phyloP scores from a whole-genome alignment of 2,797 vertebrate species.

The Ibycter americanus region DNA sequence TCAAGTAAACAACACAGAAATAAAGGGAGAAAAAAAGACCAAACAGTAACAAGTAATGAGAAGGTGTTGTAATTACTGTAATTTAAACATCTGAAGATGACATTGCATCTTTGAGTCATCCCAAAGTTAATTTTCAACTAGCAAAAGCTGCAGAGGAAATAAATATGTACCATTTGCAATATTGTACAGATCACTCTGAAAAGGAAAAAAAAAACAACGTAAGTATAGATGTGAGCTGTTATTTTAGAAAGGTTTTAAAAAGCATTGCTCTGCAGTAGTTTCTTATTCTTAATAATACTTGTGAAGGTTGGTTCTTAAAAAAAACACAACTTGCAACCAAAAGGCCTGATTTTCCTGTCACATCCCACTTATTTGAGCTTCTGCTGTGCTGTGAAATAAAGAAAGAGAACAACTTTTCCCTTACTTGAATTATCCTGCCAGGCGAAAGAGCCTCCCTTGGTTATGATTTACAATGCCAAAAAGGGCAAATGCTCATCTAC shows the following conservation, averaged over 20 bases:
- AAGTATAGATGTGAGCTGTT: neutral
- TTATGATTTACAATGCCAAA: neutral
- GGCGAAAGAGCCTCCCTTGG: neutral
- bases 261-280: neutral
- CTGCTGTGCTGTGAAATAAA: neutral
- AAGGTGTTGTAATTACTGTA: constrained; percentile 47
- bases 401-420: neutral
- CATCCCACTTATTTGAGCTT: neutral
- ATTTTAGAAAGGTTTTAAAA: constrained; percentile 37
- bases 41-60: constrained; percentile 15
- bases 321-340: neutral
- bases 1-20: constrained; percentile 20
- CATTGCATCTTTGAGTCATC: neutral
- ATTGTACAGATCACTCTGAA: neutral
- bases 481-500: neutral
- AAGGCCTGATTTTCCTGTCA: constrained; percentile 27
- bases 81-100: constrained; percentile 54
- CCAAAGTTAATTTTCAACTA: constrained; percentile 15
- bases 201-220: neutral
- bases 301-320: neutral
- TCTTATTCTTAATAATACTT: neutral
- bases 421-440: neutral
- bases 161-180: neutral
- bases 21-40: neutral
- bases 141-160: constrained; percentile 14